Evolutionary conservation across 2,797 vertebrate genomes (phyloP).

Genomic region (Graptemys geographica): DNA sequence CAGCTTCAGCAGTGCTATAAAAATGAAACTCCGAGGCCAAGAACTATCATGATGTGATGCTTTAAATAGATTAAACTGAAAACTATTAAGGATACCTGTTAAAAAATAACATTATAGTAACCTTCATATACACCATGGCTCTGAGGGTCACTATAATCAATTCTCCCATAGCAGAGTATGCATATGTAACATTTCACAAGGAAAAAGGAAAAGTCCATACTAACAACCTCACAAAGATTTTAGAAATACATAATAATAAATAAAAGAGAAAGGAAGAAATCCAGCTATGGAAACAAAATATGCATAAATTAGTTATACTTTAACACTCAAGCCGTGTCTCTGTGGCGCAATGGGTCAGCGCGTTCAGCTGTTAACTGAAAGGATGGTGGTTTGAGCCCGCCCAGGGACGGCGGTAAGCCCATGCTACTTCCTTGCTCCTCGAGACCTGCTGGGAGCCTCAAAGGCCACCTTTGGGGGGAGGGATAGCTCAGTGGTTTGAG

Average conservation of each 20-base stretch:
- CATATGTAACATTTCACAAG: slow-evolving; percentile 33
- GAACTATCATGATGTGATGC: slow-evolving; percentile 45
- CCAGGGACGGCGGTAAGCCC: too few species aligned
- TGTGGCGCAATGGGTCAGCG: too few species aligned
- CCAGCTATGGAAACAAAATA: slow-evolving; percentile 8
- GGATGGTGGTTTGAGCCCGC: too few species aligned
- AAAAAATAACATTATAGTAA: slow-evolving; percentile 71
- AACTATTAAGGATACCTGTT: slow-evolving; percentile 59
- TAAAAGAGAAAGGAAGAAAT: background rate
- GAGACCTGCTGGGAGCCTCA: too few species aligned
- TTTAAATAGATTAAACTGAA: slow-evolving; percentile 70
- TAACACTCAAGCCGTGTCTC: background rate
- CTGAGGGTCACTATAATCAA: slow-evolving; percentile 28
- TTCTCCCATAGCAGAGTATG: background rate
- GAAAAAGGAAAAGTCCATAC: slow-evolving; percentile 38
- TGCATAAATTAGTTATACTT: background rate
- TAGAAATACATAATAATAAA: slow-evolving; percentile 9
- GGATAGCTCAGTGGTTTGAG: too few species aligned
- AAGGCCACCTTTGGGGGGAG: too few species aligned
- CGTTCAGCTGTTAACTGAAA: too few species aligned
- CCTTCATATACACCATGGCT: slow-evolving; percentile 18
- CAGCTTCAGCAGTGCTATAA: slow-evolving; percentile 57
- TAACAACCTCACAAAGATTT: slow-evolving; percentile 37
- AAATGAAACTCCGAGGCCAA: slow-evolving; percentile 52
- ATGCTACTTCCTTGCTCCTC: too few species aligned